Base-by-base conservation (phyloP, 2,113 vertebrate species). In the Merops nubicus region DNA sequence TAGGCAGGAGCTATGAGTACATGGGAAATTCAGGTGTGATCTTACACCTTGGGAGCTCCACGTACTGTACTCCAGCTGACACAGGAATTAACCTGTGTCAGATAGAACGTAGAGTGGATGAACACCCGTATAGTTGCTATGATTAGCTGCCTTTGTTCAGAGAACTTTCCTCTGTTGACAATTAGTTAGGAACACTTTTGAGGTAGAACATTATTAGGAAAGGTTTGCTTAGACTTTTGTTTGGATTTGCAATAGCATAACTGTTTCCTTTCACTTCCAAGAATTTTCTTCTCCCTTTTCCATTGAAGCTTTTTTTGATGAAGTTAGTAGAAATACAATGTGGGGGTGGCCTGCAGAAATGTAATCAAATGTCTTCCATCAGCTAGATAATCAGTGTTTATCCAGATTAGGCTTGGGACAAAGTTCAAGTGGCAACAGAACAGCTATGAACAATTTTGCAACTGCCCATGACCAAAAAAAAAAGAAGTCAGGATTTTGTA, bases 361-460 rank as follows among this genome's bases (percentile, higher is more conserved):
- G 80, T 76, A 74, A 22, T 84, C 88, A 57, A 0, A 42, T 91
- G 57, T 72, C 53, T 80, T 51, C 47, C 25, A 40, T 40, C 88
- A 45, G 63, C 56, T 84, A 88, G 79, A 88, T 90, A 95, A 64
- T 56, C 34, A 0, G 0, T 96, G 70, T 96, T 96, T 96, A 81
- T 90, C 74, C 75, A 80, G 92, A 48, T 70, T 78, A 92, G 43
- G 68, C 76, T 68, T 91, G 85, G 77, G 69, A 64, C 87, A 93
- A 88, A 96, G 96, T 91, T 91, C 96, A 93, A n/a, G 51, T 67
- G 87, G 8, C 85, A 91, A 22, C n/a, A 70, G 75, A 83, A 62
- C 63, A 80, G 8, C 81, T 42, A 16, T 34, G 74, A 89, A 42
- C 2, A 2, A 47, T 96, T 96, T 96, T 93, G 80, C 91, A 96